These are phyloP conservation scores for Plecotus auritus DNA, from an alignment of 2,113 vertebrate species.

Conservation along the genomic window DNA sequence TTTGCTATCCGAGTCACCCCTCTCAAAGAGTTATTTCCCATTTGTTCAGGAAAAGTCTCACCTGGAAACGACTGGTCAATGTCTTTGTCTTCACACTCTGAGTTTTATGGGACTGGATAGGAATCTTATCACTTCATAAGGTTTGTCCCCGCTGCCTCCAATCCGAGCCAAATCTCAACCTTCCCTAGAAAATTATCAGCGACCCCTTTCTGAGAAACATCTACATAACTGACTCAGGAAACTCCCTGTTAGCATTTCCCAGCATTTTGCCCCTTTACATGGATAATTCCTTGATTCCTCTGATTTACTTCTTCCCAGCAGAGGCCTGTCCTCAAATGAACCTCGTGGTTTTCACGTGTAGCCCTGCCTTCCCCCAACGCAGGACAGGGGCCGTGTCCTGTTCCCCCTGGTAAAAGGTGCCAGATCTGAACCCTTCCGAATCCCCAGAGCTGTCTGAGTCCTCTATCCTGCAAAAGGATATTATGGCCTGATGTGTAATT, in stretches of 20 bases:
- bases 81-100: neutral
- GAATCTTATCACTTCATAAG: neutral
- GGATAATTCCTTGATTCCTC: neutral
- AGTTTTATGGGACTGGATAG: neutral
- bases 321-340: conserved; percentile 56
- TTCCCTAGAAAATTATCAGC: conserved; percentile 19
- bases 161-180: neutral
- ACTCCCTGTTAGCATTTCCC: neutral
- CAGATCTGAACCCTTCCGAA: neutral
- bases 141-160: neutral
- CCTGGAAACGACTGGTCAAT: neutral
- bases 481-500: neutral
- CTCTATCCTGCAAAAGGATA: neutral
- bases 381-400: neutral
- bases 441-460: neutral
- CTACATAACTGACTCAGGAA: neutral
- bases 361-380: neutral
- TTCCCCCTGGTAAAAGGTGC: neutral
- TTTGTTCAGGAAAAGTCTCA: neutral
- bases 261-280: neutral
- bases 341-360: neutral
- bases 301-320: conserved; percentile 46
- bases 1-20: neutral
- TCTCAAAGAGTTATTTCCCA: neutral
- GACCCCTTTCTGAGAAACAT: conserved; percentile 25